phyloP scores from a whole-genome alignment of 2,113 vertebrate genomes.

The Clinocottus analis region DNA sequence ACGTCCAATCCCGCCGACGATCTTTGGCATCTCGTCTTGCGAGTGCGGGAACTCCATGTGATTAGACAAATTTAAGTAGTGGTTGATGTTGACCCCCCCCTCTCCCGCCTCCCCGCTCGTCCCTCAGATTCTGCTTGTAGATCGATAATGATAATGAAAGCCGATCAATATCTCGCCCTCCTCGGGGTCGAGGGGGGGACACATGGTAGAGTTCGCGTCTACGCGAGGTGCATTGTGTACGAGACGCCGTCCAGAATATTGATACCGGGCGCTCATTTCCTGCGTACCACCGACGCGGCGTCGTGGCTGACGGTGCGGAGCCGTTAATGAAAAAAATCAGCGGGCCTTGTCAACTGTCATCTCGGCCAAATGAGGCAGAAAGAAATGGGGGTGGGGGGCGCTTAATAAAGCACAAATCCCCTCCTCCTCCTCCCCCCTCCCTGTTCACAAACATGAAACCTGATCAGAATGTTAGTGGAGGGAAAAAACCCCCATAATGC shows the following conservation, averaged over 20 bases:
- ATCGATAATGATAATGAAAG: slow-evolving; percentile 68
- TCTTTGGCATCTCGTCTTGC: slow-evolving; percentile 14
- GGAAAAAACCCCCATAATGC: neutral
- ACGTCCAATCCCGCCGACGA: neutral
- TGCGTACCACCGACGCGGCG: slow-evolving; percentile 46
- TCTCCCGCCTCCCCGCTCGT: neutral
- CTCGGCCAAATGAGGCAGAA: slow-evolving; percentile 65
- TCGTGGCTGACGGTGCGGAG: slow-evolving; percentile 60
- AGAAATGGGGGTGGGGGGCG: slow-evolving; percentile 31
- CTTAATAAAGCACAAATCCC: slow-evolving; percentile 62
- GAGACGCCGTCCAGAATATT: slow-evolving; percentile 65
- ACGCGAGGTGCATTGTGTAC: slow-evolving; percentile 65
- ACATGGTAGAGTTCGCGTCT: slow-evolving; percentile 38
- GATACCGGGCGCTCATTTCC: slow-evolving; percentile 77
- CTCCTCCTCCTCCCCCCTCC: slow-evolving; percentile 11
- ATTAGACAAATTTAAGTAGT: slow-evolving; percentile 19
- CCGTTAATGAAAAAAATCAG: slow-evolving; percentile 77
- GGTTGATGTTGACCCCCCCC: slow-evolving; percentile 27
- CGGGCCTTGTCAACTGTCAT: slow-evolving; percentile 72
- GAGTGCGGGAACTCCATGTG: neutral
- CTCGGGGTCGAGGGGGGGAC: slow-evolving; percentile 23
- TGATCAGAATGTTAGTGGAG: slow-evolving; percentile 45
- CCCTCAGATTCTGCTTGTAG: slow-evolving; percentile 23
- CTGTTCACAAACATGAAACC: slow-evolving; percentile 45
- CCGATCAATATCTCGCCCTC: slow-evolving; percentile 43